Conservation (phyloP, 2,888 invertebrate species). For the Thecocarcelia acutangulata region DNA sequence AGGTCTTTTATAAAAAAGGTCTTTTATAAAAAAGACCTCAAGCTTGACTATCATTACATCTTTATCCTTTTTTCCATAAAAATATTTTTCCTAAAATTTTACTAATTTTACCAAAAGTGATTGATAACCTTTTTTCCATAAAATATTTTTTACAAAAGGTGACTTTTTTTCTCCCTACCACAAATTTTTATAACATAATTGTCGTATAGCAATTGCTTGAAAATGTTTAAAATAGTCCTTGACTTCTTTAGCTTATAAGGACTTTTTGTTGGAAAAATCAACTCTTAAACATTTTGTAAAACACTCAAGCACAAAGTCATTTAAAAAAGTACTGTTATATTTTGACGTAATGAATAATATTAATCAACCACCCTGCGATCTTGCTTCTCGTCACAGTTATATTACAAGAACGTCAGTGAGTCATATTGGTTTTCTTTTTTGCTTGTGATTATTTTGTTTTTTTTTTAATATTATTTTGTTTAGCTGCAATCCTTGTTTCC, state of each 20-base stretch:
- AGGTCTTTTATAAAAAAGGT: no score
- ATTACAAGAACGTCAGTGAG: conserved; percentile 19
- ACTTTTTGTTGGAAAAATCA: conserved; percentile 31
- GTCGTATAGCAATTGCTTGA: no score
- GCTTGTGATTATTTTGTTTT: not conserved
- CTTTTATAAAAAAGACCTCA: no score
- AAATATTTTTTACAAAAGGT: no score
- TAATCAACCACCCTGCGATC: conserved; percentile 25
- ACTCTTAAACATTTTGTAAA: conserved; percentile 1
- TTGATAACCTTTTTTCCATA: no score
- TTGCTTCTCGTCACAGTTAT: not conserved
- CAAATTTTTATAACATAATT: no score
- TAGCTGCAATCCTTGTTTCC: not conserved
- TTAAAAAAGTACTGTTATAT: not conserved
- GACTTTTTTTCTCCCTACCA: no score
- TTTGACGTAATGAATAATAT: conserved; percentile 25
- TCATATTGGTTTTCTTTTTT: conserved; percentile 11
- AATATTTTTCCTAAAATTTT: no score
- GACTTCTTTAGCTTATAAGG: not conserved
- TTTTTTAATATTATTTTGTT: not conserved
- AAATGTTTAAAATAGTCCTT: conserved; percentile 9
- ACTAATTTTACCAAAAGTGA: no score
- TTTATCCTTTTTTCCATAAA: no score
- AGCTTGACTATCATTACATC: no score
- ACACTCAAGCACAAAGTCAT: not conserved